These are phyloP conservation scores for Zootermopsis nevadensis DNA, from an alignment of 2,888 invertebrate species.

Conservation along the genomic window DNA sequence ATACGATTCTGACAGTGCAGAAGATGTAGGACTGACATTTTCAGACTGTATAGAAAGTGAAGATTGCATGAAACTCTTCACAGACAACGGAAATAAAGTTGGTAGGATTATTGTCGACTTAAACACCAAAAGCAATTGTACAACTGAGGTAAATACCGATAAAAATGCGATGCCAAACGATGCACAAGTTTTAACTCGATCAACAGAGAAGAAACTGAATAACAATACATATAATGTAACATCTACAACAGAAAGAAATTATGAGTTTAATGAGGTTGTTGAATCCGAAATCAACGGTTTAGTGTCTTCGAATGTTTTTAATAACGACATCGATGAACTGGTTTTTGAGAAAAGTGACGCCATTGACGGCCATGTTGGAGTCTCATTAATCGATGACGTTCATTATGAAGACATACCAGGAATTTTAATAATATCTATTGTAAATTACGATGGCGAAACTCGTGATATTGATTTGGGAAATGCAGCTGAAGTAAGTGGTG, in stretches of 20 bases:
- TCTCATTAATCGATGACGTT: neutral
- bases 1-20: neutral
- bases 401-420: neutral
- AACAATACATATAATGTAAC: neutral
- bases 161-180: constrained; percentile 5
- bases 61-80: neutral
- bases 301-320: neutral
- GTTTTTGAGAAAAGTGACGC: neutral
- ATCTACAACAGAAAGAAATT: neutral
- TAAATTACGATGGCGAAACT: neutral
- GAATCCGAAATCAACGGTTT: neutral
- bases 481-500: neutral
- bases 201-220: neutral
- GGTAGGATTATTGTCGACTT: neutral
- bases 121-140: neutral
- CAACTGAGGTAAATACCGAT: neutral
- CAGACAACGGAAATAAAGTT: neutral
- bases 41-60: neutral
- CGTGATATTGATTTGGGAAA: neutral
- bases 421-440: neutral
- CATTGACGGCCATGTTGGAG: neutral
- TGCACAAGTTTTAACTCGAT: too few relatives aligned
- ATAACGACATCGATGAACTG: neutral
- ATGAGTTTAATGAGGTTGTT: neutral
- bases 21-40: neutral